Conservation (phyloP, 2,888 invertebrate species). For the Altica lythri region DNA sequence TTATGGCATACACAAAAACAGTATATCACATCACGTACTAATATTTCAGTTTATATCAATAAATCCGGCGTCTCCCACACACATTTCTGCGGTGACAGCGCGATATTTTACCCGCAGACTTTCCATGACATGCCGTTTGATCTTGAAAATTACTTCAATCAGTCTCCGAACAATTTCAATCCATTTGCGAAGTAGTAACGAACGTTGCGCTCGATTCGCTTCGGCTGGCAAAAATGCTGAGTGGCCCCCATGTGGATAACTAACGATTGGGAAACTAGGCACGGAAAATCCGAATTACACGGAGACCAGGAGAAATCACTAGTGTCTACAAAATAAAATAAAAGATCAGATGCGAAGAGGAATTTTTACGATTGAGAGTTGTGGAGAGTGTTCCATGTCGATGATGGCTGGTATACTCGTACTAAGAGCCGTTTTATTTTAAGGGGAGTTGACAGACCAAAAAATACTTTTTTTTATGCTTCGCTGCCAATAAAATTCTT, state of each 20-base stretch:
- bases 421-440: neutral
- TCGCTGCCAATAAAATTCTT: too few relatives aligned
- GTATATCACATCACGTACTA: neutral
- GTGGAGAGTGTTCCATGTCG: conserved; percentile 2
- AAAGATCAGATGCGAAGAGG: conserved; percentile 10
- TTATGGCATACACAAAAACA: neutral
- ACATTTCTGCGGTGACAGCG: conserved; percentile 19
- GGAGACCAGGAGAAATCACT: conserved; percentile 18
- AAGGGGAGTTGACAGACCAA: neutral
- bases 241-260: conserved; percentile 9
- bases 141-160: conserved; percentile 30
- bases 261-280: conserved; percentile 21
- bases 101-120: conserved; percentile 19
- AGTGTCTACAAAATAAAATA: conserved; percentile 20
- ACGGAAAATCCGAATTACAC: conserved; percentile 19
- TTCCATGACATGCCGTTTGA: conserved; percentile 21
- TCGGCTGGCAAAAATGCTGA: conserved; percentile 14
- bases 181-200: conserved; percentile 30
- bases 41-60: conserved; percentile 13
- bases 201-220: conserved; percentile 10
- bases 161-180: conserved; percentile 30
- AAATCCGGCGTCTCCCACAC: conserved; percentile 12
- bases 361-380: conserved; percentile 14
- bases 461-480: neutral
- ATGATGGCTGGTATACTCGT: neutral